Percentiles rank a stretch among this genome's conserved stretches.
phyloP scores from a whole-genome alignment of 2,113 vertebrate species.

The Sisor rabdophorus region DNA sequence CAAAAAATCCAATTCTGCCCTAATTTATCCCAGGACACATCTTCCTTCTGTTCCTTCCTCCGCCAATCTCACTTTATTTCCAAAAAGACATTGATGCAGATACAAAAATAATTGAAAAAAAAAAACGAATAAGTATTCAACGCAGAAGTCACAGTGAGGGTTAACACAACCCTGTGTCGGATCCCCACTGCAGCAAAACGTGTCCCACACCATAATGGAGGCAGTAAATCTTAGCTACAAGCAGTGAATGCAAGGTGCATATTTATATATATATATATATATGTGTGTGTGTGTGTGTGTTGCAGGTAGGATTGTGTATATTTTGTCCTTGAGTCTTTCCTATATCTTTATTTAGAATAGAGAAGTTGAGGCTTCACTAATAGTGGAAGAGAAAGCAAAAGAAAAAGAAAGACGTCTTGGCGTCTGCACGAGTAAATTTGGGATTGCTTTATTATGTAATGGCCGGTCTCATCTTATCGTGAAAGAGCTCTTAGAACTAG shows the following conservation, averaged over 20 bases:
- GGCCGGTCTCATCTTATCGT: conserved; percentile 29
- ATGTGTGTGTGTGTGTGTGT: not conserved
- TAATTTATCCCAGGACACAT: conserved; percentile 2
- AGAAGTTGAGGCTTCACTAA: not conserved
- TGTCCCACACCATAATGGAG: not conserved
- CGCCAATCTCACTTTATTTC: not conserved
- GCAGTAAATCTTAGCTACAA: conserved; percentile 20
- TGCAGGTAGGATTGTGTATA: not conserved
- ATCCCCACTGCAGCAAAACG: not conserved
- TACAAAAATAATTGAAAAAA: not conserved
- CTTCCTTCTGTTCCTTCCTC: not conserved
- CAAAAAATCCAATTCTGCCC: not conserved
- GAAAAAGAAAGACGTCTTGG: not conserved
- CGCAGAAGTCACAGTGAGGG: not conserved
- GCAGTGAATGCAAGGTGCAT: conserved; percentile 3
- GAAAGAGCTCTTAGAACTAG: conserved; percentile 27
- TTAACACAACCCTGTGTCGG: not conserved
- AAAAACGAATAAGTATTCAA: not conserved
- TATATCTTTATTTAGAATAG: not conserved
- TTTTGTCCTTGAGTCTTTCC: not conserved
- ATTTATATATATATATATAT: not conserved
- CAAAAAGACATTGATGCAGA: conserved; percentile 1
- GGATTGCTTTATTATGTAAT: conserved; percentile 26
- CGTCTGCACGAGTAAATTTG: not conserved
- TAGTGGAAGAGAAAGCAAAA: not conserved